These are phyloP conservation scores for Anoplopoma fimbria DNA, from an alignment of 2,113 vertebrate species.

Conservation along the genomic window DNA sequence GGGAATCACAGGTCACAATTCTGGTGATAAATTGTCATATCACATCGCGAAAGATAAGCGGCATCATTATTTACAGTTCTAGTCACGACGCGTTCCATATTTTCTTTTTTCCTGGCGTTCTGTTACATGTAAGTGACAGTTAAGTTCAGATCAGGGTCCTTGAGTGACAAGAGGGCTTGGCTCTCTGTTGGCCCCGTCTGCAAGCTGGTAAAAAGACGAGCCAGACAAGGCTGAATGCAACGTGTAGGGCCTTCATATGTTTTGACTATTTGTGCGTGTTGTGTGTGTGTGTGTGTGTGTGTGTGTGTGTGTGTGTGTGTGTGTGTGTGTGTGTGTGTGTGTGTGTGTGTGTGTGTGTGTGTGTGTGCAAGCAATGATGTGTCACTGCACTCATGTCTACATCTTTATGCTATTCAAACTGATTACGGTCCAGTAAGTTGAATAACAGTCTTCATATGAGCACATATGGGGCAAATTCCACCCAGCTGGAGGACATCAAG, in stretches of 20 bases:
- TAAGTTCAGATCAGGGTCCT: conserved; percentile 11
- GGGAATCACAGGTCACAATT: background rate
- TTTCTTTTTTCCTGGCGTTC: background rate
- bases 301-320: background rate
- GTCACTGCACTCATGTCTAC: conserved; percentile 24
- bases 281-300: conserved; percentile 15
- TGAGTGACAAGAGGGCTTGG: conserved; percentile 23
- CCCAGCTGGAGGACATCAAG: conserved; percentile 38
- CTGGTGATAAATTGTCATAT: background rate
- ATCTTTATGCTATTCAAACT: conserved; percentile 18
- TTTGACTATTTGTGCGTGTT: conserved; percentile 5
- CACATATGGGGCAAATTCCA: conserved; percentile 39
- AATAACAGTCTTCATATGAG: conserved; percentile 1
- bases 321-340: conserved; percentile 14
- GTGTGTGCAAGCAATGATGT: conserved; percentile 1
- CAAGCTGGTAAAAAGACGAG: conserved; percentile 21
- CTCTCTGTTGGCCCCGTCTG: conserved; percentile 15
- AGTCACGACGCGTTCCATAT: background rate
- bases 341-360: background rate
- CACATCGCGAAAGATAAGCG: background rate
- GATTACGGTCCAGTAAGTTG: conserved; percentile 41
- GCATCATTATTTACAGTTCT: background rate
- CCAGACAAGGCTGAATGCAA: conserved; percentile 20
- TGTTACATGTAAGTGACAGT: conserved; percentile 36
- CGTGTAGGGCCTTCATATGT: background rate